A percentile compares a stretch with the other conserved stretches of the same genome.
Conservation (phyloP, 1,140 invertebrate genomes). For the Daktulosphaira vitifoliae region DNA sequence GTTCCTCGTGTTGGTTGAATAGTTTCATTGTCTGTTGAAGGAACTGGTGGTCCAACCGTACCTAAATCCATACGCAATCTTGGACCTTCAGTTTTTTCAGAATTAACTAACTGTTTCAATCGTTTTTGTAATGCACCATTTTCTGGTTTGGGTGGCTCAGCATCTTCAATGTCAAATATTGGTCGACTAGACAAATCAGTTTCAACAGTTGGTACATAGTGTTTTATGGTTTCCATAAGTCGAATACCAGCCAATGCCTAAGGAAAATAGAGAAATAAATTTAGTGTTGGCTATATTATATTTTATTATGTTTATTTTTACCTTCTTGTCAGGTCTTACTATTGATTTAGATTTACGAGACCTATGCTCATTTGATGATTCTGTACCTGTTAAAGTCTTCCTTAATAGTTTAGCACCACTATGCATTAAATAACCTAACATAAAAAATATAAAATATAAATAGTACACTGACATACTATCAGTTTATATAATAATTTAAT, state of each 20-base stretch:
- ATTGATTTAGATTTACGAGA: slow-evolving; percentile 33
- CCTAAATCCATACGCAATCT: slow-evolving; percentile 40
- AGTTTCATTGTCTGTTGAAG: neutral
- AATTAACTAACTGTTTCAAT: slow-evolving; percentile 45
- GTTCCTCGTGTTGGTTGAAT: slow-evolving; percentile 55
- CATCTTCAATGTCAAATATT: slow-evolving; percentile 30
- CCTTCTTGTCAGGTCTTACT: slow-evolving; percentile 39
- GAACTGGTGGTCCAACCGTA: slow-evolving; percentile 12
- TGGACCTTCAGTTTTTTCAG: slow-evolving; percentile 36
- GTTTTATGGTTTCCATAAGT: slow-evolving; percentile 57
- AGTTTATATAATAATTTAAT: no score
- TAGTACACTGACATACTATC: neutral
- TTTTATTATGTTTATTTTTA: slow-evolving; percentile 17
- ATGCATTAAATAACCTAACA: slow-evolving; percentile 48
- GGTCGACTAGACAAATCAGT: neutral
- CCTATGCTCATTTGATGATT: slow-evolving; percentile 16
- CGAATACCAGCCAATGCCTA: slow-evolving; percentile 46
- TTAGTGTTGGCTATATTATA: neutral
- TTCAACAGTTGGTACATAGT: slow-evolving; percentile 16
- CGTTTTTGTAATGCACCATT: slow-evolving; percentile 45
- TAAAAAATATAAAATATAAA: neutral
- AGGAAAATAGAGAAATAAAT: neutral
- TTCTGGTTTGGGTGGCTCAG: slow-evolving; percentile 53
- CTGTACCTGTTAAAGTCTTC: slow-evolving; percentile 53
- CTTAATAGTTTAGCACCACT: slow-evolving; percentile 67